Evolutionary conservation across 2,113 vertebrate genomes (phyloP).

Genomic region (Proteles cristata): DNA sequence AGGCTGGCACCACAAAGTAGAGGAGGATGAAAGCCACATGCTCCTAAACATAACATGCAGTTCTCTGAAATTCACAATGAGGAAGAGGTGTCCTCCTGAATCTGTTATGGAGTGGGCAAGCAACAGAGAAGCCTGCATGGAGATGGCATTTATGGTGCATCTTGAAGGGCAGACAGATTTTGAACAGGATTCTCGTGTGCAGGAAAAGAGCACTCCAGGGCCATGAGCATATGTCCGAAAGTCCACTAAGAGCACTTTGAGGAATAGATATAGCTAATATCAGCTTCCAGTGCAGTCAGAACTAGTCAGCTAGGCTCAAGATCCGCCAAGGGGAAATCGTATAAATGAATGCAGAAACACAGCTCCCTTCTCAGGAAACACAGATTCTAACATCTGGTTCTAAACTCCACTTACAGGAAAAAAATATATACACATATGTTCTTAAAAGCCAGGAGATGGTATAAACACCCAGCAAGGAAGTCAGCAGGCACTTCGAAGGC

Average conservation of each 20-base stretch:
- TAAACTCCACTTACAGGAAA: background rate
- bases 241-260: background rate
- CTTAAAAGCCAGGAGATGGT: background rate
- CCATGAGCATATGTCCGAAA: background rate
- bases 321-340: background rate
- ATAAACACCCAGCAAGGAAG: background rate
- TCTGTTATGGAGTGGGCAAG: background rate
- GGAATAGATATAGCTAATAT: background rate
- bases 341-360: background rate
- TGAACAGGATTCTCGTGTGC: background rate
- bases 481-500: background rate
- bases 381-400: constrained; percentile 57
- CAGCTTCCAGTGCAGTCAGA: background rate
- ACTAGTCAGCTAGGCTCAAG: background rate
- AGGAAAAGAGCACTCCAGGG: background rate
- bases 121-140: background rate
- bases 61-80: background rate
- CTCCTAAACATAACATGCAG: background rate
- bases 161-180: background rate
- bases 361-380: constrained; percentile 2
- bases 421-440: background rate
- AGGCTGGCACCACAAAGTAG: background rate
- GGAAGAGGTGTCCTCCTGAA: background rate
- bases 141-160: background rate
- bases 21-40: background rate